phyloP scores from a whole-genome alignment of 92 coral and sea anemone genomes.

The Epizoanthus fatuus region DNA sequence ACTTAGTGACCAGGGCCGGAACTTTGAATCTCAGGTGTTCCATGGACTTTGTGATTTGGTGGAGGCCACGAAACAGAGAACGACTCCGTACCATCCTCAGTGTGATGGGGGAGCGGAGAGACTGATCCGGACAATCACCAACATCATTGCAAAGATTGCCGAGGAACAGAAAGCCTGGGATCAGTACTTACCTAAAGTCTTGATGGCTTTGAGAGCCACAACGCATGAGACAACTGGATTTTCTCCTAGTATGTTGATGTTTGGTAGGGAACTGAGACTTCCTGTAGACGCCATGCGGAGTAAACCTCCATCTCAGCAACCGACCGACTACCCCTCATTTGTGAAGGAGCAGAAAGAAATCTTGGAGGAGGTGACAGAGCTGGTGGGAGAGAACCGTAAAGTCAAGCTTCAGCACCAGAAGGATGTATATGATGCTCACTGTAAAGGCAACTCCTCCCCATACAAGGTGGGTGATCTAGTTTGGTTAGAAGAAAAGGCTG shows the following conservation, averaged over 20 bases:
- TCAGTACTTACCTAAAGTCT: slow-evolving; percentile 56
- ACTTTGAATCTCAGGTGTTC: slow-evolving; percentile 55
- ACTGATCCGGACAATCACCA: slow-evolving; percentile 40
- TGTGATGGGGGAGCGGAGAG: slow-evolving; percentile 42
- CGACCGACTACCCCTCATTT: slow-evolving; percentile 38
- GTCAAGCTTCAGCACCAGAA: slow-evolving; percentile 43
- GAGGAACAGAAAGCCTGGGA: slow-evolving; percentile 48
- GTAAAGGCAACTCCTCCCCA: slow-evolving; percentile 23
- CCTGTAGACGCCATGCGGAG: slow-evolving; percentile 54
- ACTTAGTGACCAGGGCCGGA: slow-evolving; percentile 65
- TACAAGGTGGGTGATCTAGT: slow-evolving; percentile 40
- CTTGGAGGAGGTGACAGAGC: slow-evolving; percentile 11
- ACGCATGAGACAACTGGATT: slow-evolving; percentile 50
- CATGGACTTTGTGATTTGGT: slow-evolving; percentile 49
- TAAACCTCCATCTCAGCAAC: slow-evolving; percentile 27
- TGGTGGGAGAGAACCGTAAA: neutral
- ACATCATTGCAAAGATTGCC: slow-evolving; percentile 24
- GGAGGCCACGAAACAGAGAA: slow-evolving; percentile 40
- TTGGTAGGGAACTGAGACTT: slow-evolving; percentile 48
- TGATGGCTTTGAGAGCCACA: slow-evolving; percentile 41
- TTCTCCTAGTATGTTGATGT: slow-evolving; percentile 53
- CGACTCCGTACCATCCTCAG: slow-evolving; percentile 52
- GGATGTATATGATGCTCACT: slow-evolving; percentile 37
- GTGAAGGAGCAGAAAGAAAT: slow-evolving; percentile 32
- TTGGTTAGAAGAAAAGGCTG: slow-evolving; percentile 33